Evolutionary conservation across 1,140 invertebrate species (phyloP), one percentile per base, ranked within the genome.

Genomic region (Tetramorium parvispinum): DNA sequence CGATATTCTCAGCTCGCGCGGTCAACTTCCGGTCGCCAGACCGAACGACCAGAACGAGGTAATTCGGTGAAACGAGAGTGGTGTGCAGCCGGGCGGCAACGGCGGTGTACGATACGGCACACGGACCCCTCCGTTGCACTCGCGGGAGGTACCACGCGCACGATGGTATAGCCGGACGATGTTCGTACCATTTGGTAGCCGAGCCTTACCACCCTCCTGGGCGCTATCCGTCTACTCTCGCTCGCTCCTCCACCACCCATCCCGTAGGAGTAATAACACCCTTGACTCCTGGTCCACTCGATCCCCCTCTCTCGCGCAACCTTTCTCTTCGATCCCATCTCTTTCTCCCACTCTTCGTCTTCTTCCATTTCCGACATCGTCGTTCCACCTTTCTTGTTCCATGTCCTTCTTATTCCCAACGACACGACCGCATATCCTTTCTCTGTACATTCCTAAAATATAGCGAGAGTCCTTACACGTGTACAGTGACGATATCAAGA

Each of bases 211-310:
- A 86, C 89, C 61, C 93, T 88, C 93, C 32, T 86, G 93, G 92
- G 93, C 77, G 89, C 87, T 87, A 93, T 93, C 87, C 90, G 89
- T 93, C 93, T 89, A 77, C 86, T 75, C 88, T 70, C 68, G 68
- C 87, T 85, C 78, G 71, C 87, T 87, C 75, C 82, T 88, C 86
- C 51, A 37, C 82, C 88, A 79, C 66, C 81, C 65, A 59, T 91
- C 89, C 77, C 87, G 32, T 83, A 90, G 27, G 79, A 79, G 89
- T 91, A 91, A 92, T 92, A 88, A 91, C 91, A 92, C 91, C 85
- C 90, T 90, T 57, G 49, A 46, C 76, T 87, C 75, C 49, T 73
- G 63, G 49, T n/a, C 59, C 51, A 51, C 55, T 63, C 68, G 66
- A 75, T 61, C 43, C 86, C 61, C 53, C 55, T 85, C 43, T 85